Base-by-base conservation (phyloP, 2,797 vertebrate genomes). In the Hydrocynus forskahlii region DNA sequence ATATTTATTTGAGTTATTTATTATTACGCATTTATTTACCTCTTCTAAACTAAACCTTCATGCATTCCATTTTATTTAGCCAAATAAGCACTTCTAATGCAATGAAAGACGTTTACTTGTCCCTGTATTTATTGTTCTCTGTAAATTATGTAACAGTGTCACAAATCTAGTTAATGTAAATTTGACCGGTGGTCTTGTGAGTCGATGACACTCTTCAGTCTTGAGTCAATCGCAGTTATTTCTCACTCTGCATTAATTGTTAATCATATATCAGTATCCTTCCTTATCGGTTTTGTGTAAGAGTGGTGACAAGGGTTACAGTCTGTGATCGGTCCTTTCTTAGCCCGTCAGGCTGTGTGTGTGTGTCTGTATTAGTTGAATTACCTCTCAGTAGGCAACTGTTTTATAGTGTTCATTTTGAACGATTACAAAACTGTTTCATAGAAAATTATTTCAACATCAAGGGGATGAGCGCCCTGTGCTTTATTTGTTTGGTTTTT, bases 401-500 rank as follows among this genome's bases (percentile, higher is more conserved):
- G 75, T 87, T 83, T 86, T 86, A 75, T 86, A 86, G 85, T 75
- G 82, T 75, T 85, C 78, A 73, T 88, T 88, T 87, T 68, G 68
- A 83, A 85, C 54, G 23, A 85, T 88, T 90, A 82, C 79, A 82
- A 81, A 87, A 81, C 62, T 83, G 69, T 89, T 88, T 84, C 82
- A 72, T 86, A 88, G 79, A 82, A 72, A 84, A 79, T 75, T 86
- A 87, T 87, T 86, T 86, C 70, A 79, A 72, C 75, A 69, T 63
- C 84, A 83, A 78, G 86, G 83, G 83, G 78, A 67, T 84, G 80
- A 86, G 83, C 83, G 85, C 67, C 81, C 78, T 76, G 59, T 86
- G 87, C 76, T 87, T 86, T 83, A 73, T 85, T 83, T 85, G 76
- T 82, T 85, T 94, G 93, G 88, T 90, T 89, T 94, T 92, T 96